Base-by-base conservation (phyloP, 2,113 vertebrate species). In the Quiscalus mexicanus region DNA sequence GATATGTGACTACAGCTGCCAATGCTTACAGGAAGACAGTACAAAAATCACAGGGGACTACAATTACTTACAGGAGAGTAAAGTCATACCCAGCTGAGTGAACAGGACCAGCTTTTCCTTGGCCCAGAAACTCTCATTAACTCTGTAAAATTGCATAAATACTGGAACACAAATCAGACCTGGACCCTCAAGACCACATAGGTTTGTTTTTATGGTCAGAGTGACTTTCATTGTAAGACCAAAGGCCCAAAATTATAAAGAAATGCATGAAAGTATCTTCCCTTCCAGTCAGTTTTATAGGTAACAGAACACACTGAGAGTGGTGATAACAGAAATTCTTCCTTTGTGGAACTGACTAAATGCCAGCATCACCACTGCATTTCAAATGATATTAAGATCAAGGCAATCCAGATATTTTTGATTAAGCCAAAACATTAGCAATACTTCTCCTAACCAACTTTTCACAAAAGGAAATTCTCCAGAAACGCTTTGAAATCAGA, bases 381-480 rank as follows among this genome's bases (percentile, higher is more conserved):
- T 79, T 68, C 62, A 60, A 78, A 53, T 47, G 0, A 68, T 50
- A 71, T 35, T 35, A 60, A 73, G 65, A 92, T 93, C 69, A 96
- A 94, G 86, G 50, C 20, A 90, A 82, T 30, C 53, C 82, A 93
- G 75, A 41, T 80, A 86, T 27, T 91, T 93, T 58, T 87, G 28
- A 91, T 73, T 85, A 89, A 85, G 53, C 65, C 41, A 90, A 91
- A 76, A 41, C 58, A 87, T 69, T 64, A 82, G 45, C 88, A 60
- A 58, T 65, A 80, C 53, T 64, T 37, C 53, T 87, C 37, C 58
- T 89, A 87, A 88, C 42, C 42, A 87, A 59, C 60, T 92, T 89
- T 70, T 62, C 60, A 55, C 69, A 92, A 91, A 84, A 44, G 62
- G 65, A 85, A 94, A 71, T 45, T 58, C 81, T 89, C 45, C 62